Percentiles rank a stretch among this genome's conserved stretches.
These are phyloP conservation scores for Sebastes oblongus DNA, from an alignment of 2,797 vertebrate genomes.

Conservation along the genomic window DNA sequence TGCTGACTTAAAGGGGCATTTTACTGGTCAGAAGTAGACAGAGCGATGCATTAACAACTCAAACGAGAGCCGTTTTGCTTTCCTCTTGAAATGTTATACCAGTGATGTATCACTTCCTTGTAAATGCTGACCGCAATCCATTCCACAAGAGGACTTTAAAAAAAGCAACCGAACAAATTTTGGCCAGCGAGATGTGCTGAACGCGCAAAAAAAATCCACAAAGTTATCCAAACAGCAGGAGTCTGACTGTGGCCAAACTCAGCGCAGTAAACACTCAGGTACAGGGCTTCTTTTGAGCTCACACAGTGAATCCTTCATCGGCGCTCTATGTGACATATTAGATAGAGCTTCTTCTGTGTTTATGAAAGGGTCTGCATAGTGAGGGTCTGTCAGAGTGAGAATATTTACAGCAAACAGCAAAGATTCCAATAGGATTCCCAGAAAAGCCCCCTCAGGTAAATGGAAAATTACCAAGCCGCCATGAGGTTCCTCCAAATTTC, in stretches of 20 bases:
- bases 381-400: slow-evolving; percentile 49
- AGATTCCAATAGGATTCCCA: slow-evolving; percentile 43
- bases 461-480: slow-evolving; percentile 66
- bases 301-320: slow-evolving; percentile 74
- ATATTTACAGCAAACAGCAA: slow-evolving; percentile 73
- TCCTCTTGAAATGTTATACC: slow-evolving; percentile 44
- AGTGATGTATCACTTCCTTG: slow-evolving; percentile 46
- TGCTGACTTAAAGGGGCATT: slow-evolving; percentile 42
- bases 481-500: slow-evolving; percentile 18
- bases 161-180: slow-evolving; percentile 48
- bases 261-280: slow-evolving; percentile 61
- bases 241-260: slow-evolving; percentile 15
- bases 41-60: slow-evolving; percentile 45
- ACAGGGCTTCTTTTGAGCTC: slow-evolving; percentile 75
- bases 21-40: slow-evolving; percentile 39
- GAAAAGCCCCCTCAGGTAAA: slow-evolving; percentile 29
- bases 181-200: slow-evolving; percentile 53
- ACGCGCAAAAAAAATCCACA: slow-evolving; percentile 25
- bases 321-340: slow-evolving; percentile 32
- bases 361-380: slow-evolving; percentile 51
- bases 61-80: slow-evolving; percentile 41
- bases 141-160: slow-evolving; percentile 33
- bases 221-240: slow-evolving; percentile 54
- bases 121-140: slow-evolving; percentile 47
- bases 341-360: slow-evolving; percentile 58